Evolutionary conservation across 37 sponge, comb jelly and placozoan species (phyloP).

Genomic region (Haliclona indistincta): DNA sequence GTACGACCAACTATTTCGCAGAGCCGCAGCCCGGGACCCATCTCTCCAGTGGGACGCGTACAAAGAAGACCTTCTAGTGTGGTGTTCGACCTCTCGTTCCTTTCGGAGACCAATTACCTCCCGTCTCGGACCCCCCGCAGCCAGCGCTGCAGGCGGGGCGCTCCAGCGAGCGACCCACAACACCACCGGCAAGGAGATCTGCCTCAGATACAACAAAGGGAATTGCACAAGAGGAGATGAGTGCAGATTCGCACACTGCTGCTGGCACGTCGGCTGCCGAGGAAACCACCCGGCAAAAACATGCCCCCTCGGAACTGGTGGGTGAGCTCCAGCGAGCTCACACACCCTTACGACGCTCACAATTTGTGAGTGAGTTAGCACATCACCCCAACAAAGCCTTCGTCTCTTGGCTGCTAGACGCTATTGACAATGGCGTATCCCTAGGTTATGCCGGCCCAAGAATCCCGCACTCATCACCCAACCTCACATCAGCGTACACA

Average conservation of each 20-base stretch:
- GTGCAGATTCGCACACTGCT: conserved; percentile 30
- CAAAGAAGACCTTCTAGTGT: background rate
- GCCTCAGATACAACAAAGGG: conserved; percentile 18
- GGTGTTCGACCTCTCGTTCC: background rate
- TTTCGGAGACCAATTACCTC: background rate
- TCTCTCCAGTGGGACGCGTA: background rate
- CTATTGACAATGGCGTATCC: conserved; percentile 3
- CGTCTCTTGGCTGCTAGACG: conserved; percentile 14
- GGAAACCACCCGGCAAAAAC: conserved; percentile 23
- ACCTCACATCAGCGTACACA: conserved; percentile 23
- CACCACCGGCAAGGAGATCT: conserved; percentile 17
- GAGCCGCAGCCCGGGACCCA: background rate
- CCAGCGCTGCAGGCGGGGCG: conserved; percentile 1
- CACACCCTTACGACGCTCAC: conserved; percentile 25
- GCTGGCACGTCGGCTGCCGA: conserved; percentile 30
- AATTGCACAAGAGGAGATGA: conserved; percentile 22
- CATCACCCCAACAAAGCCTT: conserved; percentile 40
- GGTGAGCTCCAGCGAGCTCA: conserved; percentile 33
- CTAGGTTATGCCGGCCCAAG: conserved; percentile 34
- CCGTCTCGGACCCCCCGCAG: background rate
- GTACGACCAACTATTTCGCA: background rate
- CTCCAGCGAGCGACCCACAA: conserved; percentile 14
- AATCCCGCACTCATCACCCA: background rate
- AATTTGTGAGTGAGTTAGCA: conserved; percentile 19
- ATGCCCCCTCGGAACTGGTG: conserved; percentile 18